Evolutionary conservation across 2,113 vertebrate genomes (phyloP), one percentile per base, ranked within the genome.

Genomic region (Salvelinus namaycush): DNA sequence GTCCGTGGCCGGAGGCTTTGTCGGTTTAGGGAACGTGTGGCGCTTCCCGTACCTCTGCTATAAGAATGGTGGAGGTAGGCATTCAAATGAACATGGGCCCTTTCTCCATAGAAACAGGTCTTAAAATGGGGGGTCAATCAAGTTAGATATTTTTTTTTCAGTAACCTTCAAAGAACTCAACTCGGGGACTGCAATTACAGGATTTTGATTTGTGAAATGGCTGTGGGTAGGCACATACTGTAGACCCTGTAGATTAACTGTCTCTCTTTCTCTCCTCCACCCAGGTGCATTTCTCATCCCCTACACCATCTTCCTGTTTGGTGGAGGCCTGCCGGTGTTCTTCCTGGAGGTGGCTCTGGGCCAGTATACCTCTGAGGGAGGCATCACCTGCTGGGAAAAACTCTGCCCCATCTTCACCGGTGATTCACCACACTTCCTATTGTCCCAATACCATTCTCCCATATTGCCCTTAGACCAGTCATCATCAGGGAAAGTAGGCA

Each of bases 11-110:
- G 97, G 98, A 0, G 98, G 98, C 79, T 99, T 99, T 18, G 97
- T 99, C 3, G 98, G 98, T 49, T 94, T 99, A 82, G 98, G 98
- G 86, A 99, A 99, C 0, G 97, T 99, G 70, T 99, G 98, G 98
- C 94, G 98, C 9, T 99, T 99, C 76, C 98, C 97, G 8, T 99
- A 99, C 91, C 98, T 99, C 95, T 99, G 97, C 96, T 99, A 99
- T 90, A 99, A 99, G 83, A 99, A 99, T 11, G 97, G 98, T 85
- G 98, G 98, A 94, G 98, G 98, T 98, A 80, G 92, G 93, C 39
- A 60, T 13, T 51, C 24, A 51, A 22, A 70, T 60, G 1, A 16
- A 54, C 51, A 54, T 54, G 51, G 51, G 16, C 16, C 12, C 5
- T 14, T 18, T 54, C 5, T 54, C 51, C 51, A 54, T 5, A 54